Conservation (phyloP, 2,113 vertebrate species). For the Varanus salvator region DNA sequence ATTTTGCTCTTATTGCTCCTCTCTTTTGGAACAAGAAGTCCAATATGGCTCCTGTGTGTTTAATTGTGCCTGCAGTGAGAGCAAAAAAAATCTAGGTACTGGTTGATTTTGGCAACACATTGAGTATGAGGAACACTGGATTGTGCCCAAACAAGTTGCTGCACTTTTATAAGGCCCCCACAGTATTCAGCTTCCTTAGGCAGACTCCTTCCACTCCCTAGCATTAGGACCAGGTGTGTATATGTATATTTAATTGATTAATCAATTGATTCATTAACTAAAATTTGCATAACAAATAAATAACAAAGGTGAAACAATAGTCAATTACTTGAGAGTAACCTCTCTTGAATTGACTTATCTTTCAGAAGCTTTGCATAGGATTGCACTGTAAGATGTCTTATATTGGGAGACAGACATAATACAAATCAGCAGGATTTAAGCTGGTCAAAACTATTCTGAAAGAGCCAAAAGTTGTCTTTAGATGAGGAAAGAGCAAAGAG, state of each 20-base stretch:
- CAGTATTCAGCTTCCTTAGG: neutral
- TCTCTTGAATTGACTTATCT: neutral
- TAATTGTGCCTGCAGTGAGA: too few species aligned
- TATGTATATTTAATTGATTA: neutral
- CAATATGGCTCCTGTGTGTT: too few species aligned
- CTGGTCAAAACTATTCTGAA: neutral
- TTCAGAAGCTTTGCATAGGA: neutral
- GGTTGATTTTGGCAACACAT: too few species aligned
- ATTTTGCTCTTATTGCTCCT: too few species aligned
- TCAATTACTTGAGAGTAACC: neutral
- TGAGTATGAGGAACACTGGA: too few species aligned
- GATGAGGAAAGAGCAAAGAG: neutral
- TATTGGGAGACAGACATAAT: neutral
- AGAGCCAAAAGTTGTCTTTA: constrained; percentile 1
- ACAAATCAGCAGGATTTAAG: neutral
- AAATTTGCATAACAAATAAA: neutral
- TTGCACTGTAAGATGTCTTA: neutral
- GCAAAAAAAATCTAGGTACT: too few species aligned
- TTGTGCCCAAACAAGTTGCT: neutral
- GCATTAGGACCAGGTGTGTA: too few species aligned
- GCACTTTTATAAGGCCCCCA: neutral
- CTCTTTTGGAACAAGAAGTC: too few species aligned
- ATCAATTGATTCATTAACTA: neutral
- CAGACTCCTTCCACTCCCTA: too few species aligned
- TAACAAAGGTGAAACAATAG: neutral